Evolutionary conservation across 2,888 invertebrate species (phyloP), one percentile per base, ranked within the genome.

Genomic region (Coleophora flavipennella): DNA sequence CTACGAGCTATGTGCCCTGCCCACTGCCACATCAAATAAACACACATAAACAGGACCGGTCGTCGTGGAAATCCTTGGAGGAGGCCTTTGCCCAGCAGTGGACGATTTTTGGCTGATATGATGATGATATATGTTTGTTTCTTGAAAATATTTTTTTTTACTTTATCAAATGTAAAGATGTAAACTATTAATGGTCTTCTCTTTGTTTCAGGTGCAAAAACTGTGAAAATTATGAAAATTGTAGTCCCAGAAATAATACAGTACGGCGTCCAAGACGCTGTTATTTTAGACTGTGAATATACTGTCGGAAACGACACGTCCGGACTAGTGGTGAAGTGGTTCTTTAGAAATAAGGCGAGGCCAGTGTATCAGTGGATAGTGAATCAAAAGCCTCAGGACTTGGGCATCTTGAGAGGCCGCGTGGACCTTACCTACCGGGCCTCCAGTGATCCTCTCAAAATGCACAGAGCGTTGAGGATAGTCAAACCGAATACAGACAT

Each of bases 331-430:
- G 90, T 93, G 26, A 92, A 93, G 72, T 93, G 93, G 93, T 92
- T 88, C 70, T 87, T 90, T 60, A 89, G 89, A 65, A 88, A 89
- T 59, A 88, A 86, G 62, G 84, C 86, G 1, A 79, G 88, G 41
- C 87, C 89, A 7, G 90, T 93, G 36, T 93, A 93, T 67, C 92
- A 93, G 68, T 93, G 93, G 92, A 92, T 93, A 44, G 89, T 88
- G 13, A 87, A 88, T 1, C 85, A 88, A 49, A 85, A 86, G 46
- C 91, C 92, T 0, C 89, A 89, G 57, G 90, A 88, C 40, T 80
- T 91, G 55, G 90, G 90, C 4, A 79, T 84, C 36, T 52, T 85
- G 41, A 68, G 84, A 40, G 76, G 77, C 14, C 65, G 88, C 28
- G 79, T 92, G 36, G 91, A 93, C 67, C 77, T 90, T 40, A 83